These are phyloP conservation scores for Ceraclea dissimilis DNA, from an alignment of 2,888 invertebrate species.

Conservation along the genomic window DNA sequence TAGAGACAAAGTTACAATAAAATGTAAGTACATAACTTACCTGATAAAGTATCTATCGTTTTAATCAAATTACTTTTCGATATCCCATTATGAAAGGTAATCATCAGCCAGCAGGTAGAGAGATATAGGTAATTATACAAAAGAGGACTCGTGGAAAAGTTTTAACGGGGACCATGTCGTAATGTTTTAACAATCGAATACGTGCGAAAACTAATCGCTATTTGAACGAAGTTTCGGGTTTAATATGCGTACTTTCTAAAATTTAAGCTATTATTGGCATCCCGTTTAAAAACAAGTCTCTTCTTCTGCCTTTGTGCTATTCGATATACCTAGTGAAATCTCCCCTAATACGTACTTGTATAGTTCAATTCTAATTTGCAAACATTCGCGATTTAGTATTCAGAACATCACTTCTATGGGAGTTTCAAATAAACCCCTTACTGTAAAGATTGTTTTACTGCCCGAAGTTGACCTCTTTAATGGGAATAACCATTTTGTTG, in stretches of 20 bases:
- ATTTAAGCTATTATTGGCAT: constrained; percentile 9
- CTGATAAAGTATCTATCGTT: too few relatives aligned
- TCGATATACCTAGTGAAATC: too few relatives aligned
- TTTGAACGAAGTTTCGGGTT: constrained; percentile 9
- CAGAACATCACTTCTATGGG: constrained; percentile 14
- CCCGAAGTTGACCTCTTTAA: constrained; percentile 4
- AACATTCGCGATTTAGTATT: constrained; percentile 25
- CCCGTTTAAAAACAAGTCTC: constrained; percentile 12
- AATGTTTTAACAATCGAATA: constrained; percentile 1
- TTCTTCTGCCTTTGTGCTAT: too few relatives aligned
- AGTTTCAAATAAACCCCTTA: constrained; percentile 23
- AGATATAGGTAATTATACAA: too few relatives aligned
- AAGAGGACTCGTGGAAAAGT: too few relatives aligned
- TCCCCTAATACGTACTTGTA: too few relatives aligned
- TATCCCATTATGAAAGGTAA: too few relatives aligned
- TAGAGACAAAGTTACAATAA: too few relatives aligned
- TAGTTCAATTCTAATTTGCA: constrained; percentile 13
- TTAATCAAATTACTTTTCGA: too few relatives aligned
- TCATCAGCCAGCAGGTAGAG: too few relatives aligned
- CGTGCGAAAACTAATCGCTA: constrained; percentile 10
- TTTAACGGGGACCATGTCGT: too few relatives aligned
- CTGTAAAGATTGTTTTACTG: constrained; percentile 20
- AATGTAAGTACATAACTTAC: too few relatives aligned
- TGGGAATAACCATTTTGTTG: constrained; percentile 1
- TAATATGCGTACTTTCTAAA: constrained; percentile 10